Percentiles rank a stretch among this genome's conserved stretches.
Conservation (phyloP, 2,888 invertebrate species). For the Leptothorax acervorum region DNA sequence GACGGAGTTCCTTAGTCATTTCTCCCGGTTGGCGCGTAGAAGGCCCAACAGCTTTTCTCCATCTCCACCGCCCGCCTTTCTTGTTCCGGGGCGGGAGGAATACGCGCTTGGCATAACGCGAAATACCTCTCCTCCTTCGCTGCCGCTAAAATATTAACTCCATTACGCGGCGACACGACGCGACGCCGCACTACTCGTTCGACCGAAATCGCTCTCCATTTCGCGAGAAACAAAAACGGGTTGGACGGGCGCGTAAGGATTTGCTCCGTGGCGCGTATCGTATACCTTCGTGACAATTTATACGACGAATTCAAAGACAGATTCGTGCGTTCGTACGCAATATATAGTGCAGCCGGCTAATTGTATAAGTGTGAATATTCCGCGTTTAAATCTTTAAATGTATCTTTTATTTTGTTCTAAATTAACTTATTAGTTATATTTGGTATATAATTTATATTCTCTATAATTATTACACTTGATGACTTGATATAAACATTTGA, state of each 20-base stretch:
- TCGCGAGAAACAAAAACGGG: constrained; percentile 64
- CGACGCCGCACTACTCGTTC: constrained; percentile 63
- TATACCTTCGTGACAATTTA: neutral
- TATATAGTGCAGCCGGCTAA: neutral
- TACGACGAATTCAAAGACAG: neutral
- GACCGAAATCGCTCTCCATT: constrained; percentile 74
- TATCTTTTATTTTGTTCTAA: neutral
- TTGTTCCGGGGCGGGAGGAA: constrained; percentile 12
- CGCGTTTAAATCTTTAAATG: neutral
- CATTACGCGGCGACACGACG: constrained; percentile 71
- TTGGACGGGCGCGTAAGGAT: constrained; percentile 5
- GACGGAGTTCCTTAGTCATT: constrained; percentile 70
- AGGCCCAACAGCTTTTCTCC: neutral
- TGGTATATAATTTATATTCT: no score
- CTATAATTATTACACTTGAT: neutral
- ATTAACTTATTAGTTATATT: neutral
- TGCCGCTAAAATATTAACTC: constrained; percentile 76
- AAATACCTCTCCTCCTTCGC: constrained; percentile 1
- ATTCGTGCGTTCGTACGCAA: neutral
- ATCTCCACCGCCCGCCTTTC: neutral
- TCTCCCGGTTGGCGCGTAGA: constrained; percentile 39
- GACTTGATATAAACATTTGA: neutral
- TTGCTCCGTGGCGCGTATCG: constrained; percentile 30
- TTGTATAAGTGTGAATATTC: neutral
- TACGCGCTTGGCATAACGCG: constrained; percentile 51